Evolutionary conservation across 2,888 invertebrate species (phyloP).

Genomic region (Amorpha juglandis): DNA sequence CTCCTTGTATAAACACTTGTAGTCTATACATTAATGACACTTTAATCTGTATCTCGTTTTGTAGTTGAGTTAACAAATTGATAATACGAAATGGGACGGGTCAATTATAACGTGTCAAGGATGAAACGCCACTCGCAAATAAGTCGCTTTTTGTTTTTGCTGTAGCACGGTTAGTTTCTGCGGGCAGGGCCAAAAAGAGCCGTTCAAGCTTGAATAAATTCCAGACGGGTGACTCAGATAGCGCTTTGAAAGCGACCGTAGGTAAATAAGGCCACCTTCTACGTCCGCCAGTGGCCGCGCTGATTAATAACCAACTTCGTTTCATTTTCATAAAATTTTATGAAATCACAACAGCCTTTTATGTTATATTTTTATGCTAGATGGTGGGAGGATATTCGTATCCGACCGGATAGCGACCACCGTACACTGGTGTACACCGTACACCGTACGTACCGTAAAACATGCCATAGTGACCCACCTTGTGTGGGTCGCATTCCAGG

Average conservation of each 20-base stretch:
- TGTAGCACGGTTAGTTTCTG: background rate
- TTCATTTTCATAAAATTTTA: background rate
- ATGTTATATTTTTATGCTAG: background rate
- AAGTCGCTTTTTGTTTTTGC: background rate
- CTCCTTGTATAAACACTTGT: conserved; percentile 54
- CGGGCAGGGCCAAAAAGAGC: conserved; percentile 39
- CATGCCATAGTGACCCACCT: too few relatives aligned
- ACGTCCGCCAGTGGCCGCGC: conserved; percentile 18
- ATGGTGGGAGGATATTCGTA: too few relatives aligned
- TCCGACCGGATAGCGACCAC: too few relatives aligned
- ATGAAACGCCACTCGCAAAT: too few relatives aligned
- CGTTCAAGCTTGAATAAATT: conserved; percentile 42
- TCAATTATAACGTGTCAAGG: conserved; percentile 2
- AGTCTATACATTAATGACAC: conserved; percentile 41
- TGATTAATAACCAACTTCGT: conserved; percentile 1
- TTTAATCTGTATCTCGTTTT: conserved; percentile 7
- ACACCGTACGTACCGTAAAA: too few relatives aligned
- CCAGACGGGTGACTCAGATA: conserved; percentile 44
- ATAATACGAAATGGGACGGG: background rate
- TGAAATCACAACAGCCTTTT: background rate
- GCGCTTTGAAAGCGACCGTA: conserved; percentile 41
- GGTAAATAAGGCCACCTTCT: conserved; percentile 40
- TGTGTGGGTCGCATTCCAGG: too few relatives aligned
- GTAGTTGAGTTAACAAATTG: background rate
- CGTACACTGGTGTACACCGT: too few relatives aligned